Evolutionary conservation across 1,140 invertebrate genomes (phyloP).

Genomic region (Bombus huntii): DNA sequence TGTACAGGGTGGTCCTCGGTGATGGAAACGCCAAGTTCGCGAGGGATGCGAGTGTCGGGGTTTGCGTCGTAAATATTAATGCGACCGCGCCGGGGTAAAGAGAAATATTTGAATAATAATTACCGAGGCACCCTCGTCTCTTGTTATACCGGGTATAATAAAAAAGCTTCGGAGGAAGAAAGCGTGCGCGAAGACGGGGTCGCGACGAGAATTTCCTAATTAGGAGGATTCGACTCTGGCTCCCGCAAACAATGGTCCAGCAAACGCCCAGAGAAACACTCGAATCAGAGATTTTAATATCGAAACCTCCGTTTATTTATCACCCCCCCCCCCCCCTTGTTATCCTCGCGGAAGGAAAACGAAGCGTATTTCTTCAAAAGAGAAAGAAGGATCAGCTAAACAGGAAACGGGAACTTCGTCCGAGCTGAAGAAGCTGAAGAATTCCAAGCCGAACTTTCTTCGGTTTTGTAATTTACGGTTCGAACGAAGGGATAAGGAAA

Average conservation of each 20-base stretch:
- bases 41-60: slow-evolving; percentile 44
- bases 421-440: too few species aligned
- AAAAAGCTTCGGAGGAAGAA: slow-evolving; percentile 69
- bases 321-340: slow-evolving; percentile 59
- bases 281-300: slow-evolving; percentile 71
- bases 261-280: slow-evolving; percentile 20
- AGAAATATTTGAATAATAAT: slow-evolving; percentile 81
- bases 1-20: background rate
- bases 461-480: slow-evolving; percentile 36
- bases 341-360: slow-evolving; percentile 52
- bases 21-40: background rate
- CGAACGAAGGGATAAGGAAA: slow-evolving; percentile 13
- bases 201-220: slow-evolving; percentile 79
- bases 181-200: slow-evolving; percentile 66
- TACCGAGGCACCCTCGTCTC: slow-evolving; percentile 71
- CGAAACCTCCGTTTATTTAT: slow-evolving; percentile 60
- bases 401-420: background rate
- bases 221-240: slow-evolving; percentile 74
- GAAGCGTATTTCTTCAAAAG: background rate
- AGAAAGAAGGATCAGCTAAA: background rate
- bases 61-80: slow-evolving; percentile 78
- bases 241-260: slow-evolving; percentile 68
- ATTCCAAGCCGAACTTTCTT: slow-evolving; percentile 9
- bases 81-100: slow-evolving; percentile 66
- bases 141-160: slow-evolving; percentile 77